Evolutionary conservation across 1,140 invertebrate species (phyloP).

Genomic region (Drosophila asahinai): DNA sequence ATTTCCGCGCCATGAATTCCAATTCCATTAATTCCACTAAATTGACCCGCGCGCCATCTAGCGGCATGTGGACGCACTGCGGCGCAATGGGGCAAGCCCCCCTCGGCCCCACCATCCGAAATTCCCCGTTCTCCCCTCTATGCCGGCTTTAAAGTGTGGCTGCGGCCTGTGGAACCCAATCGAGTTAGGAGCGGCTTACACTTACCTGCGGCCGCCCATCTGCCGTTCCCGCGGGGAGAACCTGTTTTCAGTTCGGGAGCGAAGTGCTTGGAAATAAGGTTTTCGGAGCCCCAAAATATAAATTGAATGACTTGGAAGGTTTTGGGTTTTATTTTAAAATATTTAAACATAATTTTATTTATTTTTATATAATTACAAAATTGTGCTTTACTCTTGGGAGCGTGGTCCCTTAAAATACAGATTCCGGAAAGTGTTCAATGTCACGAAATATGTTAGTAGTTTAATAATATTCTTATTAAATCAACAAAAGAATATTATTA

Average conservation of each 20-base stretch:
- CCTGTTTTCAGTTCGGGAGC: conserved; percentile 60
- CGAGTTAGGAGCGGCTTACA: conserved; percentile 43
- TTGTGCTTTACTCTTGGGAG: neutral
- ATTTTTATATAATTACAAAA: neutral
- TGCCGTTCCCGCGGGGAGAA: conserved; percentile 31
- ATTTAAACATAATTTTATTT: neutral
- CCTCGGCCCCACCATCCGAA: neutral
- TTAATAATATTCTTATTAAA: too few relatives aligned
- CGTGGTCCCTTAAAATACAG: neutral
- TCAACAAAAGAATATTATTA: too few relatives aligned
- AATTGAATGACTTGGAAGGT: neutral
- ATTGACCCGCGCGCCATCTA: conserved; percentile 84
- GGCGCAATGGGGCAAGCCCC: conserved; percentile 39
- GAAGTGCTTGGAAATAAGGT: conserved; percentile 12
- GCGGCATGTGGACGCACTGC: conserved; percentile 73
- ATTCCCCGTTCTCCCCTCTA: too few relatives aligned
- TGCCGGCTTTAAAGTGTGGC: conserved; percentile 58
- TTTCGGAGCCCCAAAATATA: conserved; percentile 20
- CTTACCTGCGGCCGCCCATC: conserved; percentile 38
- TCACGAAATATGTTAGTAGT: too few relatives aligned
- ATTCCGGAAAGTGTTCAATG: neutral
- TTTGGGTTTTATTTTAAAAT: too few relatives aligned
- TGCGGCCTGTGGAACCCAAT: conserved; percentile 63
- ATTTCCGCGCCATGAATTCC: conserved; percentile 84
- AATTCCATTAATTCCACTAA: conserved; percentile 85